Conservation (phyloP, 1,140 invertebrate genomes). For the Calosoma granatense region DNA sequence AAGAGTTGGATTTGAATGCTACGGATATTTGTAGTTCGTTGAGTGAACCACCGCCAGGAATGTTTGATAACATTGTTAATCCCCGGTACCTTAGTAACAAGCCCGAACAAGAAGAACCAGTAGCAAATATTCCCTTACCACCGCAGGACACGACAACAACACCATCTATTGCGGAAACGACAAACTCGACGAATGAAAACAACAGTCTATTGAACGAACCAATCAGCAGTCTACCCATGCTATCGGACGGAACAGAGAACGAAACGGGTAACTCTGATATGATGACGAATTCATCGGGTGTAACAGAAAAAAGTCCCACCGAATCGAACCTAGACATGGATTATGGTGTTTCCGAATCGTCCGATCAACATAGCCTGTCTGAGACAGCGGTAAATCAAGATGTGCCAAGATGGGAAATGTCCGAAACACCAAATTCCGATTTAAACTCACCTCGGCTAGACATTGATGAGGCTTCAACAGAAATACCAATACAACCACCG, state of each 20-base stretch:
- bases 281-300: not conserved
- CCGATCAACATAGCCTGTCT: not conserved
- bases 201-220: not conserved
- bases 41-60: conserved; percentile 33
- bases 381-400: not conserved
- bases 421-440: conserved; percentile 12
- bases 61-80: conserved; percentile 26
- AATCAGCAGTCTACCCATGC: not conserved
- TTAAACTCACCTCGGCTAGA: conserved; percentile 18
- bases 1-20: not conserved
- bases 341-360: not conserved
- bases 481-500: conserved; percentile 28
- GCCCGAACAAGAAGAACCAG: not conserved
- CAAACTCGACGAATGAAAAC: not conserved
- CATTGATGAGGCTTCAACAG: conserved; percentile 25
- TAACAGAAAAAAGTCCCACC: not conserved
- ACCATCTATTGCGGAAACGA: too few relatives aligned
- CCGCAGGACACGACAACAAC: not conserved
- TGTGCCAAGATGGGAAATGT: not conserved
- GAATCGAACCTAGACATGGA: not conserved
- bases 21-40: conserved; percentile 30
- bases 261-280: not conserved
- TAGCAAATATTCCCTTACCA: not conserved
- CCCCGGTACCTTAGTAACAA: not conserved
- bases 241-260: not conserved